These are phyloP conservation scores for Xestia c-nigrum DNA, from an alignment of 2,888 invertebrate genomes.

Conservation along the genomic window DNA sequence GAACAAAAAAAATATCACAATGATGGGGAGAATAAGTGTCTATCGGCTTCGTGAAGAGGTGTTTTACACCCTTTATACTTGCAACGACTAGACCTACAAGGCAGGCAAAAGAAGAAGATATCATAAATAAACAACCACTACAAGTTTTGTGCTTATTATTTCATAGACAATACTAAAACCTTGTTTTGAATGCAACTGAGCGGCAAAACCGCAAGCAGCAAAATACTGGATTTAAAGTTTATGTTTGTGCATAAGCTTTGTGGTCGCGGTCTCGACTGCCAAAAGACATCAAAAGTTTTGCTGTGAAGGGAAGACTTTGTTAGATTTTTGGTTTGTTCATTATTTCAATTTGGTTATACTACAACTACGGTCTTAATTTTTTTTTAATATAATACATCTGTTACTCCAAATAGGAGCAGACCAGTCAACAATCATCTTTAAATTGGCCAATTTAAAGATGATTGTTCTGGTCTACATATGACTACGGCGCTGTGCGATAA, in stretches of 20 bases:
- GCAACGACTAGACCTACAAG: background rate
- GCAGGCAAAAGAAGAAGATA: background rate
- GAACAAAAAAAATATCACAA: too few species aligned
- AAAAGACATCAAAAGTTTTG: constrained; percentile 19
- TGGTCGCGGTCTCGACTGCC: constrained; percentile 12
- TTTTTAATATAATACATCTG: background rate
- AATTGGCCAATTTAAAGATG: too few species aligned
- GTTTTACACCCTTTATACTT: too few species aligned
- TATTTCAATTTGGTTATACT: constrained; percentile 6
- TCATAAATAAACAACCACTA: background rate
- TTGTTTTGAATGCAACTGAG: constrained; percentile 29
- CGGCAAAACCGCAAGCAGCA: constrained; percentile 22
- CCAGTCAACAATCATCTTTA: background rate
- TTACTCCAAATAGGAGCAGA: background rate
- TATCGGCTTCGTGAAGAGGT: too few species aligned
- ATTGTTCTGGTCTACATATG: too few species aligned
- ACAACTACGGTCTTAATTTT: background rate
- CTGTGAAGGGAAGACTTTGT: background rate
- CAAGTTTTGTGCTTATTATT: background rate
- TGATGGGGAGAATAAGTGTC: too few species aligned
- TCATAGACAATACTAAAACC: constrained; percentile 7
- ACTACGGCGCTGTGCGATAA: background rate
- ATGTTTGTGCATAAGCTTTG: constrained; percentile 34
- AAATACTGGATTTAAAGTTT: constrained; percentile 39
- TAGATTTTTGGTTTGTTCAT: background rate